Conservation (phyloP, 2,888 invertebrate species). For the Drosophila heteroneura region DNA sequence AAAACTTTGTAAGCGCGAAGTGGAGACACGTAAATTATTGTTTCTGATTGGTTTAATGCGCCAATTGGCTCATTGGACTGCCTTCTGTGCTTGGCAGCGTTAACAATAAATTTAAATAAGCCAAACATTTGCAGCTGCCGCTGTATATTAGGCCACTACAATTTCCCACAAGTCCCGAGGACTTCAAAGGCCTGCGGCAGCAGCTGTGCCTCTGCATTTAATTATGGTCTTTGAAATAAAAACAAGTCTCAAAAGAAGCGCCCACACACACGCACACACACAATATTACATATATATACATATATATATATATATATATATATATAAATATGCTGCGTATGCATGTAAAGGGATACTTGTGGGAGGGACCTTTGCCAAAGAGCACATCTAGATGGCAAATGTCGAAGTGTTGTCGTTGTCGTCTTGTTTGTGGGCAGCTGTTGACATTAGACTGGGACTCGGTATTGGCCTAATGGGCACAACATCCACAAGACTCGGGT, state of each 20-base stretch:
- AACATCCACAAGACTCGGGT: conserved; percentile 24
- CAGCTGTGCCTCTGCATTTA: conserved; percentile 65
- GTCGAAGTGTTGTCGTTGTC: conserved; percentile 45
- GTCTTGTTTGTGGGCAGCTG: conserved; percentile 60
- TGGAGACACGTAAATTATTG: conserved; percentile 65
- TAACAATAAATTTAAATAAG: conserved; percentile 48
- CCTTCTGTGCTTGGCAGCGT: conserved; percentile 8
- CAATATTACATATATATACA: conserved; percentile 1
- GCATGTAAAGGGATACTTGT: conserved; percentile 21
- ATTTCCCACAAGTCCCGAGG: conserved; percentile 13
- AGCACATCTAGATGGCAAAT: conserved; percentile 25
- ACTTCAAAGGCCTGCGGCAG: conserved; percentile 65
- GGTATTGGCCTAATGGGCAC: conserved; percentile 29
- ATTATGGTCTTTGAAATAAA: conserved; percentile 66
- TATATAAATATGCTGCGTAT: conserved; percentile 3
- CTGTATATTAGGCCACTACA: conserved; percentile 17
- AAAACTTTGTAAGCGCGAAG: conserved; percentile 49
- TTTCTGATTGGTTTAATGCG: conserved; percentile 73
- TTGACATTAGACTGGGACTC: conserved; percentile 64
- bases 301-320: conserved; percentile 1
- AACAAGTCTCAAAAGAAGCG: conserved; percentile 24
- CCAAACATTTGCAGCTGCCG: conserved; percentile 30
- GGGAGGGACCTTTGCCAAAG: conserved; percentile 49
- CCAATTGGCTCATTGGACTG: conserved; percentile 45
- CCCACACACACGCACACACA: conserved; percentile 18